phyloP scores from a whole-genome alignment of 1,140 invertebrate genomes.

The Aethina tumida region DNA sequence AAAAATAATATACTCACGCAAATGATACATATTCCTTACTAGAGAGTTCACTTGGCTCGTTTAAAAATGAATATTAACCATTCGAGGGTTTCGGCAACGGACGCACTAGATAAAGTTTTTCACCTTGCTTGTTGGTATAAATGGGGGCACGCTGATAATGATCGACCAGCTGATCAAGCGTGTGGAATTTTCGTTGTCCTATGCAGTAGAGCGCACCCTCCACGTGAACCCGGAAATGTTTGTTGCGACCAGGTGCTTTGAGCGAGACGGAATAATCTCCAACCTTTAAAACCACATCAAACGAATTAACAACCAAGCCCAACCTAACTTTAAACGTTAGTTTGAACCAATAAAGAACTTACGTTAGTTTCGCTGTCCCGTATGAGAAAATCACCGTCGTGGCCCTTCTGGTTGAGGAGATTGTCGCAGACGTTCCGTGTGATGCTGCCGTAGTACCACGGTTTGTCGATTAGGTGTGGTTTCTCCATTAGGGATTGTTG shows the following conservation, averaged over 20 bases:
- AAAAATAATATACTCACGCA: too few species aligned
- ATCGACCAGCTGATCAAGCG: conserved; percentile 91
- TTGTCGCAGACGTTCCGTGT: conserved; percentile 91
- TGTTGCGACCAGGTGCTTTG: conserved; percentile 94
- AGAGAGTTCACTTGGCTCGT: too few species aligned
- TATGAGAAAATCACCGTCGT: conserved; percentile 97
- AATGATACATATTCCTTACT: too few species aligned
- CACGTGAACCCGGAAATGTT: conserved; percentile 97
- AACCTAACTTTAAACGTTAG: background rate
- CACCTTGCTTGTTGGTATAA: conserved; percentile 92
- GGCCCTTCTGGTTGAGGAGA: conserved; percentile 84
- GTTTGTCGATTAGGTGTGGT: conserved; percentile 64
- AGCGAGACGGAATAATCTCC: conserved; percentile 98
- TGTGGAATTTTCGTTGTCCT: conserved; percentile 94
- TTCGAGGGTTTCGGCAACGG: conserved; percentile 61
- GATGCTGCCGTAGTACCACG: conserved; percentile 96
- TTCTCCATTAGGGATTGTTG: conserved; percentile 41
- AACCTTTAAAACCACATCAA: conserved; percentile 53
- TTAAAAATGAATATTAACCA: conserved; percentile 16
- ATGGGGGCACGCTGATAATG: conserved; percentile 98
- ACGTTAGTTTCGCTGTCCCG: conserved; percentile 98
- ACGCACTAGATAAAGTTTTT: conserved; percentile 85
- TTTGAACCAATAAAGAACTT: conserved; percentile 37
- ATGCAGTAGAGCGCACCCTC: conserved; percentile 92
- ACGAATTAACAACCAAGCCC: conserved; percentile 6